Percentiles rank a stretch among this genome's conserved stretches.
Evolutionary conservation across 2,113 vertebrate genomes (phyloP).

Genomic region (Cyanoderma ruficeps): DNA sequence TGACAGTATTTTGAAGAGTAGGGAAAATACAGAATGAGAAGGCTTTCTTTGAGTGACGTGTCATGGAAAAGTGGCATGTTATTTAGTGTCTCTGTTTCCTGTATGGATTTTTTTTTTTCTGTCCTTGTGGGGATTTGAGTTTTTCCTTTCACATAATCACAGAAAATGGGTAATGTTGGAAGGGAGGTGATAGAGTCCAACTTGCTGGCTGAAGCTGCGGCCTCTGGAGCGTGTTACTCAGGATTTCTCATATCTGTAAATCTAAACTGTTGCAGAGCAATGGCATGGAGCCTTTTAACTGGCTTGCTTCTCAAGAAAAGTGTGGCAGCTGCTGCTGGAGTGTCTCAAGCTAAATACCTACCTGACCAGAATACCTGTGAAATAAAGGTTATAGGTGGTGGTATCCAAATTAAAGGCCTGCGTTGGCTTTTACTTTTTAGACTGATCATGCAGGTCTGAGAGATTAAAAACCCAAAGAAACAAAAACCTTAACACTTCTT

Average conservation of each 20-base stretch:
- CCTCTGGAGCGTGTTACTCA: not conserved
- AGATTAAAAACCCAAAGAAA: not conserved
- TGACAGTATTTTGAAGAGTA: not conserved
- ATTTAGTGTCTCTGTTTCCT: not conserved
- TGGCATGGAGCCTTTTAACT: not conserved
- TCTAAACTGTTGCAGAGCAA: not conserved
- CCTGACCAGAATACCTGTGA: not conserved
- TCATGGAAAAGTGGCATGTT: not conserved
- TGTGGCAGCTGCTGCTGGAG: not conserved
- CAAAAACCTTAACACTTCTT: not conserved
- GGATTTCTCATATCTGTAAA: not conserved
- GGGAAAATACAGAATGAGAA: not conserved
- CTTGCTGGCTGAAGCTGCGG: not conserved
- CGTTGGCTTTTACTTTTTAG: not conserved
- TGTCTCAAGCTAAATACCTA: not conserved
- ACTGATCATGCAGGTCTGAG: not conserved
- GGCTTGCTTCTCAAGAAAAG: not conserved
- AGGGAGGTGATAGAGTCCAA: not conserved
- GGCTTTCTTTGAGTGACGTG: not conserved
- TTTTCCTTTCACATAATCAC: not conserved
- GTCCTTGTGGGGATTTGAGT: not conserved
- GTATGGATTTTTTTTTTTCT: not conserved
- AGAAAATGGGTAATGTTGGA: not conserved
- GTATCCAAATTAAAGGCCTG: not conserved
- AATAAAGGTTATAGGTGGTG: not conserved